Conservation (phyloP, 2,113 vertebrate genomes). For the Hemibagrus wyckioides region DNA sequence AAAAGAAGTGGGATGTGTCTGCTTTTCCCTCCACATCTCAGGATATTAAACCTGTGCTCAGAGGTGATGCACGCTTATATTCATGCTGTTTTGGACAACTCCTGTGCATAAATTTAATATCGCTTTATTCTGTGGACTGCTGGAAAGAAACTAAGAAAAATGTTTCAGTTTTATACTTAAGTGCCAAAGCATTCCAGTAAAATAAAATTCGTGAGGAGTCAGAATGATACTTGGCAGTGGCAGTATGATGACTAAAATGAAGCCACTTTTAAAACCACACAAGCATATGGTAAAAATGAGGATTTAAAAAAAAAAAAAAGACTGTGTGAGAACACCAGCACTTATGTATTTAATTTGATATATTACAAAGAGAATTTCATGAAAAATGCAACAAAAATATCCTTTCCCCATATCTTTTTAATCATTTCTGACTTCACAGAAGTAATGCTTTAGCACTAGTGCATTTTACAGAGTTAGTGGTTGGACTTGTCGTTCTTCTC, state of each 20-base stretch:
- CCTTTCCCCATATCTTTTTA: neutral
- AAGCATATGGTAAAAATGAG: neutral
- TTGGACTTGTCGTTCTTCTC: neutral
- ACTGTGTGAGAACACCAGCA: neutral
- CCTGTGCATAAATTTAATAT: neutral
- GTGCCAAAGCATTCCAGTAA: neutral
- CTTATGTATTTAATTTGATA: neutral
- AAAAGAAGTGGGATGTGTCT: slow-evolving; percentile 43
- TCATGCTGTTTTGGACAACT: neutral
- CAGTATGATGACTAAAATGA: neutral
- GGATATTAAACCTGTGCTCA: slow-evolving; percentile 68
- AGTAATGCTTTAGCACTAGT: neutral
- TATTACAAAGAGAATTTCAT: neutral
- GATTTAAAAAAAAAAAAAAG: neutral
- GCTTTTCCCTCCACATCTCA: slow-evolving; percentile 75
- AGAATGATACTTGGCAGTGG: neutral
- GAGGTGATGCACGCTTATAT: slow-evolving; percentile 73
- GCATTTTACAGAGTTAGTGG: neutral
- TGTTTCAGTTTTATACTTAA: neutral
- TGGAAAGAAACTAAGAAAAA: neutral
- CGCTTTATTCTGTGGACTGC: neutral
- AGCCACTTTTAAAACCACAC: neutral
- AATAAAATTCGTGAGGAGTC: neutral
- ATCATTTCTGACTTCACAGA: neutral
- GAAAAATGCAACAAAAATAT: neutral